Evolutionary conservation across 2,797 vertebrate genomes (phyloP).

Genomic region (Pteronotus mesoamericanus): DNA sequence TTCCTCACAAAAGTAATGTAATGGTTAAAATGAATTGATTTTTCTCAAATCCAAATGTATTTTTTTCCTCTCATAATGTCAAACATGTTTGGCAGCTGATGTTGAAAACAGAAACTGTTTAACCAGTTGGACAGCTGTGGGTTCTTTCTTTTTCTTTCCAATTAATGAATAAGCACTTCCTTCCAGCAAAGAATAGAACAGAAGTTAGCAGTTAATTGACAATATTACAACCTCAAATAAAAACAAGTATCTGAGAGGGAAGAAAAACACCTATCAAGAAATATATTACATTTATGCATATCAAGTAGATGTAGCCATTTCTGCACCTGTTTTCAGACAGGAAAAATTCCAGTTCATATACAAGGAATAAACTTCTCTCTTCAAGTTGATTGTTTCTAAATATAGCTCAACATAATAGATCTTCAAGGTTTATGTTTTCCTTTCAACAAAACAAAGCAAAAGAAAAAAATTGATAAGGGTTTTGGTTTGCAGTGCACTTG

Average conservation of each 20-base stretch:
- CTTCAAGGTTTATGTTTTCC: slow-evolving; percentile 12
- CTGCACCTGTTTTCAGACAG: slow-evolving; percentile 42
- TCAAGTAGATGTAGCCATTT: background rate
- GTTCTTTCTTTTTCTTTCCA: slow-evolving; percentile 51
- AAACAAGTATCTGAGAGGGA: background rate
- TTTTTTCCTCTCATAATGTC: slow-evolving; percentile 12
- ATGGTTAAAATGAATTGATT: slow-evolving; percentile 31
- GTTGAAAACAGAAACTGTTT: slow-evolving; percentile 49
- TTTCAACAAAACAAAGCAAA: slow-evolving; percentile 29
- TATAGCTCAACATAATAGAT: slow-evolving; percentile 33
- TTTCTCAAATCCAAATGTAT: slow-evolving; percentile 43
- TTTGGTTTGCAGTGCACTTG: slow-evolving; percentile 23
- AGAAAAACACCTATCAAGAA: slow-evolving; percentile 17
- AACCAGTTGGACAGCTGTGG: slow-evolving; percentile 44
- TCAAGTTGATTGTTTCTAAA: slow-evolving; percentile 50
- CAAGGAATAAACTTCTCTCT: slow-evolving; percentile 33
- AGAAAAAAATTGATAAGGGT: background rate
- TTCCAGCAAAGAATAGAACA: slow-evolving; percentile 38
- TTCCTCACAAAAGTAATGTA: slow-evolving; percentile 12
- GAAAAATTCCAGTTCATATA: slow-evolving; percentile 38
- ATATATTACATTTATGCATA: background rate
- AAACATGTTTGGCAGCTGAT: slow-evolving; percentile 38
- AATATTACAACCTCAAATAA: background rate
- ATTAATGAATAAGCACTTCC: slow-evolving; percentile 44
- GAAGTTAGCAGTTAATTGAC: slow-evolving; percentile 51